Conservation (phyloP, 2,797 vertebrate genomes). For the Chloroceryle inda region DNA sequence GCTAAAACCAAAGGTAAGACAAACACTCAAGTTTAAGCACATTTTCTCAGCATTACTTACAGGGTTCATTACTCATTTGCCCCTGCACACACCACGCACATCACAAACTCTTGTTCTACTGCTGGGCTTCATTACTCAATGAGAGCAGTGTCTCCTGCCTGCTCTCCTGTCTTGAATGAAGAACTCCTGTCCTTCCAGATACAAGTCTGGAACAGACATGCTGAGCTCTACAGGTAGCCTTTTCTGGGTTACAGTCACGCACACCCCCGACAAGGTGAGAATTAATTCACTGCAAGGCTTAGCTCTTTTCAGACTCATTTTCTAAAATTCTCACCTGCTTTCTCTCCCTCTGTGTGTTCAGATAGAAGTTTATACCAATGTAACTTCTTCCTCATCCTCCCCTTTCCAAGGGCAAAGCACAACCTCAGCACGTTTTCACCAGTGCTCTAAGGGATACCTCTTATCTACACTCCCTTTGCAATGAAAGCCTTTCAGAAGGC, state of each 20-base stretch:
- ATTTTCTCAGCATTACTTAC: neutral
- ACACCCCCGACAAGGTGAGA: neutral
- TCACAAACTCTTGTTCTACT: neutral
- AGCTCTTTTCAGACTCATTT: neutral
- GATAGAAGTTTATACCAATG: neutral
- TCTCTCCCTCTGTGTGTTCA: neutral
- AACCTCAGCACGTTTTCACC: neutral
- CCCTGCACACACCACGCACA: neutral
- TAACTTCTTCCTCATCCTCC: neutral
- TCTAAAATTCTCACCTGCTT: neutral
- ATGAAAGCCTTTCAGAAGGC: neutral
- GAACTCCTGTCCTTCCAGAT: neutral
- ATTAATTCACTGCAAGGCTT: neutral
- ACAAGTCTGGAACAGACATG: neutral
- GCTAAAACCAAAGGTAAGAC: conserved; percentile 74
- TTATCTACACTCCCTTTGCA: neutral
- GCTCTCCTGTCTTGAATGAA: neutral
- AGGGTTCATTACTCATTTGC: neutral
- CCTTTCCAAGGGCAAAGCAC: neutral
- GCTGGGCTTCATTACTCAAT: neutral
- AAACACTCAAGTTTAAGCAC: neutral
- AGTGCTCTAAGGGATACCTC: neutral
- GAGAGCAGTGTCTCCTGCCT: neutral
- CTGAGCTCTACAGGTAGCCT: neutral
- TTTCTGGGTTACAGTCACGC: neutral